Base-by-base conservation (phyloP, 2,888 invertebrate species). In the Amaurobius ferox region DNA sequence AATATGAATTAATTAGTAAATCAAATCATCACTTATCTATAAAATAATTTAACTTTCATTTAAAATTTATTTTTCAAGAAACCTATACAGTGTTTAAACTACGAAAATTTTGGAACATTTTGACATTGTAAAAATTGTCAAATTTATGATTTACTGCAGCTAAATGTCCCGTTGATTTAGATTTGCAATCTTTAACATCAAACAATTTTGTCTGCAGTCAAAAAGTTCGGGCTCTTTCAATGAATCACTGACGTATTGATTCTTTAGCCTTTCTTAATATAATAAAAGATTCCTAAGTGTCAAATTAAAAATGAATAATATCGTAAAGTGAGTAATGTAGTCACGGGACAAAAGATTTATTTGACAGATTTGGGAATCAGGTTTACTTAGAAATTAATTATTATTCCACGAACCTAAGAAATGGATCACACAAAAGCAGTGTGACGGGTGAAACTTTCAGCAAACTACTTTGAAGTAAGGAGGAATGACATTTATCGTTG, bases 341-440 rank as follows among this genome's bases (percentile, higher is more conserved):
- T 16, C 16, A 16, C 16, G 16, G 44, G 44, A 44, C 44, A 44
- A 44, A 44, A 16, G 44, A 44, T 44, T 16, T 16, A 44, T 55
- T 55, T 55, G 55, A 55, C 23, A 3, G 23, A 55, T 55, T 23
- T 23, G 3, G 19, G 23, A 55, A 55, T 23, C 19, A n/a, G 23
- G 55, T 23, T 55, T 55, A 23, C 55, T 23, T 19, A 55, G 23
- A 55, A 55, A 55, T 55, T 55, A 55, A 55, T 55, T 55, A 55
- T 23, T 55, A 19, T 23, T 23, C 23, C 23, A 23, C 6, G 19
- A 55, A 23, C 55, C 16, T 5, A 23, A 1, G 55, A 55, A 55
- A 55, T 23, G 55, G 16, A 23, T 55, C 3, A 5, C 19, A 55
- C 1, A 55, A 55, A 55, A 55, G 23, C 3, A 11, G 2, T 23